A percentile compares a stretch with the other conserved stretches of the same genome.
Conservation (phyloP, 2,113 vertebrate species). For the Telmatochromis sp. region DNA sequence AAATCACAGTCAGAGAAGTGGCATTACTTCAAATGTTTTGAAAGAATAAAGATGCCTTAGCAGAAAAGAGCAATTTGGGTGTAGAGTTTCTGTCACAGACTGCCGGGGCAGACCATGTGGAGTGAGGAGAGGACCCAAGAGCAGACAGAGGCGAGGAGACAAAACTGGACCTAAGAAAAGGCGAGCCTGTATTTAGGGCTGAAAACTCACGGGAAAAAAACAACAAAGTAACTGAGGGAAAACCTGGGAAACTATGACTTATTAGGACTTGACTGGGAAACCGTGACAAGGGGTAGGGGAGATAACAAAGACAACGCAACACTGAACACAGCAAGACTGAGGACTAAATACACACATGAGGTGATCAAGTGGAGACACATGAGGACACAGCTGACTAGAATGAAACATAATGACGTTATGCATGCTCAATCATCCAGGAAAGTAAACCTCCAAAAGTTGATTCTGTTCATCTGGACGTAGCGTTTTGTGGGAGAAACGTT, state of each 20-base stretch:
- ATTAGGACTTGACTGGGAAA: neutral
- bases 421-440: neutral
- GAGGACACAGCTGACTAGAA: neutral
- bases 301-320: neutral
- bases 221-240: neutral
- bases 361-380: neutral
- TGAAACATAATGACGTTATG: neutral
- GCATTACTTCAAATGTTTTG: neutral
- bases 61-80: neutral
- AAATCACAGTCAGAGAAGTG: neutral
- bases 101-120: neutral
- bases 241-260: neutral
- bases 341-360: neutral
- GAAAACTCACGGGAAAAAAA: accelerated
- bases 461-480: neutral
- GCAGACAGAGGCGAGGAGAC: neutral
- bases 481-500: neutral
- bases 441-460: neutral
- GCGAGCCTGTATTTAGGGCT: neutral
- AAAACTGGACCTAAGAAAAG: neutral
- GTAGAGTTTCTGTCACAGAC: neutral
- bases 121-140: neutral
- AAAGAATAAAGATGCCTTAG: neutral
- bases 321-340: neutral
- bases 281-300: neutral